Evolutionary conservation across 2,888 invertebrate genomes (phyloP).

Genomic region (Protonemura montana): DNA sequence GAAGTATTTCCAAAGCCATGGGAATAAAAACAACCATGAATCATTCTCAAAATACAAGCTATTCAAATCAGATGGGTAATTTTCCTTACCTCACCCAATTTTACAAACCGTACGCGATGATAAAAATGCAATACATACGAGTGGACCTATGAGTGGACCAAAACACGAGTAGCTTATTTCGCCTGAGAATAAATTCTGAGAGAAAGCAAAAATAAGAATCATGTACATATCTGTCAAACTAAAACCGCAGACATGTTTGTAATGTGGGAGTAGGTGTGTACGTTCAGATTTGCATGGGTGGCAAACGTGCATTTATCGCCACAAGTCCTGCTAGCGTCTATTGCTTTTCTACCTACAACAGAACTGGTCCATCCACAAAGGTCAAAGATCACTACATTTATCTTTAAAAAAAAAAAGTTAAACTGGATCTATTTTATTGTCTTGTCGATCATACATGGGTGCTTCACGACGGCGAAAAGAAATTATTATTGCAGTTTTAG

Average conservation of each 20-base stretch:
- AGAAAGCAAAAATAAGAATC: background rate
- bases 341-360: too few relatives aligned
- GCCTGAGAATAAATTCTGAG: background rate
- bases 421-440: background rate
- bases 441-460: background rate
- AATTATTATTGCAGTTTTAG: background rate
- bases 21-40: too few relatives aligned
- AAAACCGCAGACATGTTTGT: background rate
- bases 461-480: background rate
- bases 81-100: too few relatives aligned
- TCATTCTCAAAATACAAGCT: too few relatives aligned
- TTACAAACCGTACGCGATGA: too few relatives aligned
- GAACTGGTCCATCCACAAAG: background rate
- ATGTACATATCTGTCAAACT: background rate
- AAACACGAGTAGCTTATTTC: too few relatives aligned
- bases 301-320: background rate
- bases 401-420: background rate
- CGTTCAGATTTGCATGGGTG: background rate
- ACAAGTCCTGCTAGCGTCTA: background rate
- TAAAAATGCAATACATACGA: too few relatives aligned
- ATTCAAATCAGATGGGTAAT: too few relatives aligned
- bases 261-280: too few relatives aligned
- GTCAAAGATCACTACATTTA: background rate
- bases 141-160: too few relatives aligned
- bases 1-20: too few relatives aligned